phyloP scores from a whole-genome alignment of 1,140 invertebrate species.

The Drosophila miranda region DNA sequence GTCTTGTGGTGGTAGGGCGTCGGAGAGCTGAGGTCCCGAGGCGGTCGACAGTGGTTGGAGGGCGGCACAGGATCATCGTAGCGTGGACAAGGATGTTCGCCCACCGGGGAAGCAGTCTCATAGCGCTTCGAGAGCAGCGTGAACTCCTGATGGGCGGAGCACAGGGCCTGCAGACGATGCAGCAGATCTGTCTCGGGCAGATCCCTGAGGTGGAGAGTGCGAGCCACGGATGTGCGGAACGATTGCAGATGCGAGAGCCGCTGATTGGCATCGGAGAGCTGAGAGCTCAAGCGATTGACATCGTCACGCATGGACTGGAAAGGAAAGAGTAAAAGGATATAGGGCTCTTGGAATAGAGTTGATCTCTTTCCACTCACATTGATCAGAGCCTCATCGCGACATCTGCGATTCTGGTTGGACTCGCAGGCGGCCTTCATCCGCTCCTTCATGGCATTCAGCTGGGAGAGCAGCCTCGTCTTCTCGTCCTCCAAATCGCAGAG shows the following conservation, averaged over 20 bases:
- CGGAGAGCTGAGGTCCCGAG: constrained; percentile 58
- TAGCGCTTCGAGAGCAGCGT: constrained; percentile 85
- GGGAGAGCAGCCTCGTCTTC: constrained; percentile 67
- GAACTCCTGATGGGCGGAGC: constrained; percentile 86
- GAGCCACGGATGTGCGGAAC: constrained; percentile 87
- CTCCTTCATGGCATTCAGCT: constrained; percentile 71
- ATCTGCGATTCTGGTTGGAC: constrained; percentile 76
- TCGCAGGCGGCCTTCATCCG: constrained; percentile 73
- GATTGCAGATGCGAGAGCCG: constrained; percentile 89
- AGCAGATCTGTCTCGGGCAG: constrained; percentile 77
- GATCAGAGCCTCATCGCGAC: constrained; percentile 86
- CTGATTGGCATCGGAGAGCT: constrained; percentile 87
- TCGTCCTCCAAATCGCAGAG: constrained; percentile 79
- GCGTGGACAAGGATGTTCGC: constrained; percentile 78
- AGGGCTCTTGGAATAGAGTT: not conserved
- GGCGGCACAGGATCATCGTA: constrained; percentile 77
- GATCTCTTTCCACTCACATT: constrained; percentile 81
- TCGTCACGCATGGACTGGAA: constrained; percentile 87
- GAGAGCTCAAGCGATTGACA: constrained; percentile 87
- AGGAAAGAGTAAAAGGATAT: not conserved
- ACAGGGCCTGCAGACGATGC: constrained; percentile 79
- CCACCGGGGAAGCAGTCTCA: constrained; percentile 81
- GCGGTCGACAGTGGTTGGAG: constrained; percentile 71
- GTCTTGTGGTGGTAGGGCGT: constrained; percentile 30
- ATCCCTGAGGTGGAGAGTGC: constrained; percentile 83